These are phyloP conservation scores for Apistogramma diplotaenia DNA, from an alignment of 2,113 vertebrate species.

Conservation along the genomic window DNA sequence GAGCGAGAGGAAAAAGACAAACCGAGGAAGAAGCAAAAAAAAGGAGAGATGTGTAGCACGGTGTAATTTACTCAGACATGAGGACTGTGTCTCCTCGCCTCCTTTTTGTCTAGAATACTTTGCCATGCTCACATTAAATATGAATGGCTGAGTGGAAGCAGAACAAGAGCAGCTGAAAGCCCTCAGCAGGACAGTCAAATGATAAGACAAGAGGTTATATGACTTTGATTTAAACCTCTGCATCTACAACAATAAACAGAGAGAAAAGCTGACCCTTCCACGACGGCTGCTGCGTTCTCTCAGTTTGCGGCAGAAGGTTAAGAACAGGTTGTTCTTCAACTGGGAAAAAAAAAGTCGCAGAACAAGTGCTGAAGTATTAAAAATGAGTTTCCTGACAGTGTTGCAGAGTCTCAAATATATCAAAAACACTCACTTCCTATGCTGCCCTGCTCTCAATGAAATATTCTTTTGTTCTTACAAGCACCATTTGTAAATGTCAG, in stretches of 20 bases:
- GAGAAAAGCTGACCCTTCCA: not conserved
- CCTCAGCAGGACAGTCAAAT: slow-evolving; percentile 6
- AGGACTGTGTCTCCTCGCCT: not conserved
- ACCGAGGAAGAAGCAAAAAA: not conserved
- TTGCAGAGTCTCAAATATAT: no score
- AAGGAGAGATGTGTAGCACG: not conserved
- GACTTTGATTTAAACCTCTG: not conserved
- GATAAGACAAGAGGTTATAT: not conserved
- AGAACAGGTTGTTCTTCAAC: no score
- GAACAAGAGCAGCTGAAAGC: slow-evolving; percentile 15
- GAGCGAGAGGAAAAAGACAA: not conserved
- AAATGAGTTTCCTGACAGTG: no score
- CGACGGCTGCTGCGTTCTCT: no score
- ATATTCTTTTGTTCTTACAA: not conserved
- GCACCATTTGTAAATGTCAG: not conserved
- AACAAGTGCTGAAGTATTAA: no score
- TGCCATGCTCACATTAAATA: slow-evolving; percentile 69
- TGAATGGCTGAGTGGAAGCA: slow-evolving; percentile 39
- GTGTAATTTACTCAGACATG: slow-evolving; percentile 52
- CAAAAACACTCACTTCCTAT: not conserved
- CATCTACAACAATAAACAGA: not conserved
- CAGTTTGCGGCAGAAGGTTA: no score
- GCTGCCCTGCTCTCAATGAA: not conserved
- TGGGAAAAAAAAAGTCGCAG: no score
- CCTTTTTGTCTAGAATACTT: slow-evolving; percentile 38